Evolutionary conservation across 2,888 invertebrate genomes (phyloP).

Genomic region (Scaptomyza caliginosa): DNA sequence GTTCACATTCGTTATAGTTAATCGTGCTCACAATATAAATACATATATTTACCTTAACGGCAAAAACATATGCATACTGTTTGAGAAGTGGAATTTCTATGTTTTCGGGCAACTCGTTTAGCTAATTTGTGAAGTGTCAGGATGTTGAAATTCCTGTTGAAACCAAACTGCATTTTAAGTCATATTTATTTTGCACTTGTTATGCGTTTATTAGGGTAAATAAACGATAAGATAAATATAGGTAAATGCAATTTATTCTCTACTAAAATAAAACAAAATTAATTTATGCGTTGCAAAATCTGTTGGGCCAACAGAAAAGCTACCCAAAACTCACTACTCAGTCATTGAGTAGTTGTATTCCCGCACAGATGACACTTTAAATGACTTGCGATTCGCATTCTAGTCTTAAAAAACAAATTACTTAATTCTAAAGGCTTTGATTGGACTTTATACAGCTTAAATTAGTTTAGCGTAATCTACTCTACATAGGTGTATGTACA

Average conservation of each 20-base stretch:
- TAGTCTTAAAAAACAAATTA: conserved; percentile 23
- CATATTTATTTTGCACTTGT: conserved; percentile 80
- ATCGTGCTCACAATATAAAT: conserved; percentile 37
- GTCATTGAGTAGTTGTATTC: conserved; percentile 14
- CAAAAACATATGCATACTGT: conserved; percentile 67
- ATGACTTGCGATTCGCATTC: conserved; percentile 60
- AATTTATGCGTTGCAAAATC: conserved; percentile 40
- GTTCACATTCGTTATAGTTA: conserved; percentile 66
- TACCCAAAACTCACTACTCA: conserved; percentile 10
- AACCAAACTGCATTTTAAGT: conserved; percentile 42
- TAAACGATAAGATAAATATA: conserved; percentile 74
- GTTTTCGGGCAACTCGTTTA: conserved; percentile 40
- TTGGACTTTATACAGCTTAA: conserved; percentile 62
- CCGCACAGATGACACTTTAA: conserved; percentile 66
- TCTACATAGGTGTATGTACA: conserved; percentile 48
- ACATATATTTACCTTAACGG: conserved; percentile 55
- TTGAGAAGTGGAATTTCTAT: conserved; percentile 45
- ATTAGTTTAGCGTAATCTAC: conserved; percentile 42
- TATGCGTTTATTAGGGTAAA: conserved; percentile 60
- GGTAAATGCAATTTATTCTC: conserved; percentile 61
- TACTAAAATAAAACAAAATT: conserved; percentile 46
- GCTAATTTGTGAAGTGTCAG: conserved; percentile 32
- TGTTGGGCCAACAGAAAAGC: conserved; percentile 4
- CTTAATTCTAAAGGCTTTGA: conserved; percentile 29
- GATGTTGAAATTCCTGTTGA: conserved; percentile 34